Conservation (phyloP, 2,888 invertebrate species). For the Conchocele bisecta region DNA sequence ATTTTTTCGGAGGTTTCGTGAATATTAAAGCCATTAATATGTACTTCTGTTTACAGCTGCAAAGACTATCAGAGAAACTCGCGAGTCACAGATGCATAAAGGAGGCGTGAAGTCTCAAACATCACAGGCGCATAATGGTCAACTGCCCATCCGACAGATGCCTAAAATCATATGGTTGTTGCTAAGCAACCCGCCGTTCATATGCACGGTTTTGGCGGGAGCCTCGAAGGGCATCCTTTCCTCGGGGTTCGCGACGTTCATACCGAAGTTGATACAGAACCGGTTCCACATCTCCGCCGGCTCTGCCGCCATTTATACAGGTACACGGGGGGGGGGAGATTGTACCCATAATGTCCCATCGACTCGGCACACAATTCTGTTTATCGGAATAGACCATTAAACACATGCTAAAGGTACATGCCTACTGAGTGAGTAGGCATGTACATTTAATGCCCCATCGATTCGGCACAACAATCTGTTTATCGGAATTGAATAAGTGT, state of each 20-base stretch:
- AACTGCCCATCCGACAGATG: conserved; percentile 48
- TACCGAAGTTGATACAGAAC: conserved; percentile 90
- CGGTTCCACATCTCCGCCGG: conserved; percentile 88
- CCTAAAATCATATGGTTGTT: conserved; percentile 57
- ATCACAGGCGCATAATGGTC: conserved; percentile 38
- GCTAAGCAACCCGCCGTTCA: conserved; percentile 82
- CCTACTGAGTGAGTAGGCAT: no score
- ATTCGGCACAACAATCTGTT: background rate
- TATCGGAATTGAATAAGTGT: background rate
- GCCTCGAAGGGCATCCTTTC: conserved; percentile 84
- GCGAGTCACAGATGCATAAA: conserved; percentile 70
- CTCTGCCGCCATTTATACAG: conserved; percentile 87
- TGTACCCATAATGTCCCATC: background rate
- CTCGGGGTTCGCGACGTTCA: conserved; percentile 88
- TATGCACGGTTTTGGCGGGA: conserved; percentile 87
- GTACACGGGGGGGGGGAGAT: conserved; percentile 78
- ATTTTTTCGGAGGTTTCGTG: no score
- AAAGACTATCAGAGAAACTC: conserved; percentile 54
- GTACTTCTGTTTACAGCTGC: conserved; percentile 58
- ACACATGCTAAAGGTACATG: no score
- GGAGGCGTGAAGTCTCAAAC: conserved; percentile 25
- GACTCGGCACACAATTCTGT: background rate
- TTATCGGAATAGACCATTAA: no score
- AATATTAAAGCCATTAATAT: background rate
- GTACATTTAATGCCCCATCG: no score